Evolutionary conservation across 2,888 invertebrate species (phyloP), one percentile per base, ranked within the genome.

Genomic region (Agrenia bidenticulata): DNA sequence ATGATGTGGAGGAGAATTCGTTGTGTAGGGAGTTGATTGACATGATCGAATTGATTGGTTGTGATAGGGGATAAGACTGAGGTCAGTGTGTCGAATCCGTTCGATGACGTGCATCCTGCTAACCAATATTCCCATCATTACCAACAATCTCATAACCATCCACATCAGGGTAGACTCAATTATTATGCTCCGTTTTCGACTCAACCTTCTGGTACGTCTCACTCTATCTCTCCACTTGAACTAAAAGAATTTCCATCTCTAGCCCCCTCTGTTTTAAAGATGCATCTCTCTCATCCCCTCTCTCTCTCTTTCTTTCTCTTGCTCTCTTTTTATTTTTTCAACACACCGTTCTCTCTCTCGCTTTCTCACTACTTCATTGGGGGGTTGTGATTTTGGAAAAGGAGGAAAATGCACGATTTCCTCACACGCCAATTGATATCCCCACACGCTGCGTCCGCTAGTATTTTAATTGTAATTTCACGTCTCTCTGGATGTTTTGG

Each of bases 51-150:
- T 45, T 45, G 45, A 32, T 58, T 58, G 45, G 41, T 58, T 68
- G 61, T n/a, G 11, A 42, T 70, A 74, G 83, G 82, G 80, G 83
- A 83, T 78, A 81, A 81, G 79, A 89, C 89, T 86, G 89, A 89
- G 84, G 87, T 90, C 80, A 89, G 85, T 85, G 89, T 89, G 81
- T 89, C 89, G 81, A 90, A 90, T 85, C 90, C 90, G 77, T 90
- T 90, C 85, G 90, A 90, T 83, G 90, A 90, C 84, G 64, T 74
- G 66, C 76, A 72, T 37, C 61, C 54, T 60, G 49, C 62, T 57
- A 66, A 63, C 66, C 72, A 74, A 65, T 73, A 66, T 54, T 56
- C 67, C 50, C 69, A 64, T 37, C 66, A 63, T 49, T 66, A 69
- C 49, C 73, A 72, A 60, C 70, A 67, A 57, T 66, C 66, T 61